Evolutionary conservation across 2,888 invertebrate species (phyloP).

Genomic region (Antitype chi): DNA sequence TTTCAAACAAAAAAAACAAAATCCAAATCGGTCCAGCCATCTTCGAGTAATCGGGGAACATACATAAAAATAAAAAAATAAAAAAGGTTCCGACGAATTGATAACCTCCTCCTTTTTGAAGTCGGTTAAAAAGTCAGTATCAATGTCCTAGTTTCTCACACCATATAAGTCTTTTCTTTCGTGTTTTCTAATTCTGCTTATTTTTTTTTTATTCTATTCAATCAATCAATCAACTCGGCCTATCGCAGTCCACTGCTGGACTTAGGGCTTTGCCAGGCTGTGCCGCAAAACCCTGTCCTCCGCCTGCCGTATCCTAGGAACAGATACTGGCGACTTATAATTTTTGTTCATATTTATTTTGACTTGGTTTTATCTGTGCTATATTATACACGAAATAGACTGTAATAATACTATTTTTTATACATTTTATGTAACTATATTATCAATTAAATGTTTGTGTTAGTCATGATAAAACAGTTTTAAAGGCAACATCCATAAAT

Average conservation of each 20-base stretch:
- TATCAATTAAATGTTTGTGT: slow-evolving; percentile 14
- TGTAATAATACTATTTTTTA: slow-evolving; percentile 20
- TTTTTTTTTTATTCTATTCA: neutral
- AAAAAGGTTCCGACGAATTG: no score
- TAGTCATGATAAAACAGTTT: slow-evolving; percentile 3
- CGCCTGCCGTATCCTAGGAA: neutral
- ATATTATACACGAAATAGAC: slow-evolving; percentile 3
- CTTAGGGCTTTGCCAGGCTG: no score
- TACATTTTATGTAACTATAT: slow-evolving; percentile 17
- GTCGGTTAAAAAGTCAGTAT: no score
- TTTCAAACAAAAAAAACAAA: no score
- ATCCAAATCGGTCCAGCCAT: no score
- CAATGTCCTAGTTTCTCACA: no score
- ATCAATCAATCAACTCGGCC: no score
- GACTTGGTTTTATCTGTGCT: neutral
- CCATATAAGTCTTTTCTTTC: neutral
- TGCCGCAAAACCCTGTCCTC: no score
- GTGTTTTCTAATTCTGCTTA: neutral
- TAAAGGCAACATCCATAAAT: neutral
- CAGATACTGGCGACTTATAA: neutral
- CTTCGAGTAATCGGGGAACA: no score
- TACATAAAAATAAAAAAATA: no score
- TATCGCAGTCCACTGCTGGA: no score
- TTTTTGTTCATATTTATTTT: slow-evolving; percentile 12
- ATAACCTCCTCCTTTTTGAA: no score